These are phyloP conservation scores for Orgyia antiqua DNA, from an alignment of 2,888 invertebrate species.

Conservation along the genomic window DNA sequence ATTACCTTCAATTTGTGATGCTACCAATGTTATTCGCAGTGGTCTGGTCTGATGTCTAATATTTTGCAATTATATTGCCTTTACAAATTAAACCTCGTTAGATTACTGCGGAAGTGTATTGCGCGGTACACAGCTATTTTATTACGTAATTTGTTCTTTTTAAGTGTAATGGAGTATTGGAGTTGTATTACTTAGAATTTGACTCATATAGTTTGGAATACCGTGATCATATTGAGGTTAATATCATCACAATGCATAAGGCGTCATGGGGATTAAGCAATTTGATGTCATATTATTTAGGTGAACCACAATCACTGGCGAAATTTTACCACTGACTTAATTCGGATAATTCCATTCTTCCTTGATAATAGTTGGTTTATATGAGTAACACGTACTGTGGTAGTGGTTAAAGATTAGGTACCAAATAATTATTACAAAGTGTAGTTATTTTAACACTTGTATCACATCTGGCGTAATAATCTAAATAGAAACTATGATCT, in stretches of 20 bases:
- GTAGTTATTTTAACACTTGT: conserved; percentile 24
- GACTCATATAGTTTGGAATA: not conserved
- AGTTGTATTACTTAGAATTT: not conserved
- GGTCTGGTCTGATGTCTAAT: conserved; percentile 51
- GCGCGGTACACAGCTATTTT: conserved; percentile 9
- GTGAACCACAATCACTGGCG: too few relatives aligned
- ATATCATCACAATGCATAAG: too few relatives aligned
- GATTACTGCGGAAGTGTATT: conserved; percentile 32
- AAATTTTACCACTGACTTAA: too few relatives aligned
- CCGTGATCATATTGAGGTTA: too few relatives aligned
- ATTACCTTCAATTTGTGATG: conserved; percentile 74
- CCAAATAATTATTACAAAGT: too few relatives aligned
- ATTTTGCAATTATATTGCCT: conserved; percentile 58
- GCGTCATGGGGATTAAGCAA: too few relatives aligned
- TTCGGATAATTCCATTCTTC: too few relatives aligned
- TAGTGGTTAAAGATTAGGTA: too few relatives aligned
- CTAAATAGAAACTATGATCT: conserved; percentile 54
- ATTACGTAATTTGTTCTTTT: conserved; percentile 12
- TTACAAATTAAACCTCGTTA: conserved; percentile 52
- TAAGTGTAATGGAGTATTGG: not conserved
- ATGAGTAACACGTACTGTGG: too few relatives aligned
- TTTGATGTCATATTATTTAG: too few relatives aligned
- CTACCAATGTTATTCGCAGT: conserved; percentile 62
- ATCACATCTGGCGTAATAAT: conserved; percentile 38
- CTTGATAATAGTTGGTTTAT: too few relatives aligned